These are phyloP conservation scores for Imbricaverruca yamaguchii DNA, from an alignment of 2,888 invertebrate species.

Conservation along the genomic window DNA sequence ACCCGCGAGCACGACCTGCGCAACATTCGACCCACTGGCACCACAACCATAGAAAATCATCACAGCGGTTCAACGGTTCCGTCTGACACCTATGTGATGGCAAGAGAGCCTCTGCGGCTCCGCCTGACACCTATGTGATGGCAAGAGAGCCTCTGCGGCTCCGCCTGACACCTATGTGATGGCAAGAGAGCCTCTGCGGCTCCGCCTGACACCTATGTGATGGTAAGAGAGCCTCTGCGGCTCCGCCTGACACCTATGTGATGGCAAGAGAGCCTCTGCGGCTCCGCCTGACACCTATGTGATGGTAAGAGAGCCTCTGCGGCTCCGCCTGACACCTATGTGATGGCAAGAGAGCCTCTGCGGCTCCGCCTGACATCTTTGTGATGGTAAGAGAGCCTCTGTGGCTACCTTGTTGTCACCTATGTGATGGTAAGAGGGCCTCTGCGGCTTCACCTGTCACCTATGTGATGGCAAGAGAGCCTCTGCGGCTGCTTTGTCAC, in stretches of 20 bases:
- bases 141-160: neutral
- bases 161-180: constrained; percentile 2
- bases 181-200: neutral
- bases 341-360: constrained; percentile 5
- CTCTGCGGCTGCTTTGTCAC: neutral
- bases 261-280: too few relatives aligned
- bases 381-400: constrained; percentile 7
- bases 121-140: constrained; percentile 11
- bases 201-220: neutral
- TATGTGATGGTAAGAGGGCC: too few relatives aligned
- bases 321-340: neutral
- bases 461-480: constrained; percentile 15
- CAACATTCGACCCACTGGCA: neutral
- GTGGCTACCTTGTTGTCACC: too few relatives aligned
- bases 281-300: too few relatives aligned
- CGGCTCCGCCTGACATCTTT: neutral
- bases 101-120: neutral
- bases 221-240: neutral
- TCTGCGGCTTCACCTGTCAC: too few relatives aligned
- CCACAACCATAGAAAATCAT: neutral
- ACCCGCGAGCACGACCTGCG: too few relatives aligned
- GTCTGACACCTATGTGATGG: constrained; percentile 11
- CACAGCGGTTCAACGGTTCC: neutral
- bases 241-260: too few relatives aligned
- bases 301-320: neutral